Evolutionary conservation across 2,888 invertebrate genomes (phyloP), one percentile per base, ranked within the genome.

Genomic region (Dexiosoma caninum): DNA sequence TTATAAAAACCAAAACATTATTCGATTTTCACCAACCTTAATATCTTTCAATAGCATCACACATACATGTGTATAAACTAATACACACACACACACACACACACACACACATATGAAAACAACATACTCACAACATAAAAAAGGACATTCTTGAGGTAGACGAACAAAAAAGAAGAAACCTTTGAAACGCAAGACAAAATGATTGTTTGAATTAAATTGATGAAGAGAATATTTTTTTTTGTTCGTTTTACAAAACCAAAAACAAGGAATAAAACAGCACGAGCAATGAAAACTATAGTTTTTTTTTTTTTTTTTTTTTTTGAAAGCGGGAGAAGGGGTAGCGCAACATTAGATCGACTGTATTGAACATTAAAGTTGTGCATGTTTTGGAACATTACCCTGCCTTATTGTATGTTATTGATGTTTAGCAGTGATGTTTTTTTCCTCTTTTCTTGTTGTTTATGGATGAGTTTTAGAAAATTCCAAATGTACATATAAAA

Each of bases 341-440:
- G 16, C 53, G 64, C 59, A 59, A 66, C 75, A 80, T 80, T 76
- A 76, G 60, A 60, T 71, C 35, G 46, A 19, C 42, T 44, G 21
- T 12, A 23, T 7, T 14, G 14, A 32, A 23, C 35, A 44, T n/a
- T 2, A 19, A 51, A 40, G 8, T 27, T 40, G 7, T 30, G 16
- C 3, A 27, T 55, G 37, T 51, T 42, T n/a, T 37, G 19, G 37
- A 59, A 37, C 10, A 8, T 53, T 40, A 16, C 10, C 10, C 55
- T 23, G n/a, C 49, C 44, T 16, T 21, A 44, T 62, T 53, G 44
- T 62, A 66, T 64, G 64, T 66, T 74, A 66, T 74, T 66, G 74
- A 74, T 66, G 64, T 57, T 66, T 60, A 51, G 27, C 23, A 14
- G 46, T 51, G 40, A 40, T 66, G 14, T 37, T 19, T 72, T 35